phyloP scores from a whole-genome alignment of 2,797 vertebrate genomes.

The Cyprinella venusta region DNA sequence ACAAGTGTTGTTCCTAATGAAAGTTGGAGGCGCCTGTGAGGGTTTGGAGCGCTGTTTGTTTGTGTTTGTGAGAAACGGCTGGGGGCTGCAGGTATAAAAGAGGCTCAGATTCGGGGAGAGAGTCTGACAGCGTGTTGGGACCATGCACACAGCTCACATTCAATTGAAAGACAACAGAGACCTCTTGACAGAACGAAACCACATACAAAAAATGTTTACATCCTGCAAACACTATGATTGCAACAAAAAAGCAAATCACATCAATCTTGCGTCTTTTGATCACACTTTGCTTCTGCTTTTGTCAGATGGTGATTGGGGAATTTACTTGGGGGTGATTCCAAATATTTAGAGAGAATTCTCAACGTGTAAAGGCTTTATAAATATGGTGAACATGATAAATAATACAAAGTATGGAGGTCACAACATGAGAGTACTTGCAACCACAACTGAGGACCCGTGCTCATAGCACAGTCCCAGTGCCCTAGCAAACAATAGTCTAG shows the following conservation, averaged over 20 bases:
- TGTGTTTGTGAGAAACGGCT: constrained; percentile 69
- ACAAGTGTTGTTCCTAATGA: constrained; percentile 79
- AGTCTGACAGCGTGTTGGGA: constrained; percentile 75
- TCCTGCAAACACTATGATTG: constrained; percentile 72
- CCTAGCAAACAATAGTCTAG: background rate
- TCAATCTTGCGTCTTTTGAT: constrained; percentile 77
- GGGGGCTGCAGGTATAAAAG: constrained; percentile 62
- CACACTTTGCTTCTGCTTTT: constrained; percentile 61
- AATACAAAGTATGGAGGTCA: constrained; percentile 71
- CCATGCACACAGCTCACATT: constrained; percentile 72
- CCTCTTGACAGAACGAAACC: constrained; percentile 77
- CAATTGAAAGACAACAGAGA: constrained; percentile 77
- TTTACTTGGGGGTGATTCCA: constrained; percentile 63
- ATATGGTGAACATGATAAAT: constrained; percentile 61
- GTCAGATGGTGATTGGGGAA: constrained; percentile 69
- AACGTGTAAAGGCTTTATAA: constrained; percentile 62
- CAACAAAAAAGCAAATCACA: constrained; percentile 71
- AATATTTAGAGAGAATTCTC: constrained; percentile 43
- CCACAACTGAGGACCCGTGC: background rate
- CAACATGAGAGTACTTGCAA: constrained; percentile 56
- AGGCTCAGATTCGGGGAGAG: constrained; percentile 77
- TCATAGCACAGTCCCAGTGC: too few species aligned
- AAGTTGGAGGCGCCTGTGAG: constrained; percentile 78
- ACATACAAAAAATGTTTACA: constrained; percentile 80
- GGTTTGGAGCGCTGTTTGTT: constrained; percentile 76